Evolutionary conservation across 2,797 vertebrate genomes (phyloP).

Genomic region (Acipenser ruthenus): DNA sequence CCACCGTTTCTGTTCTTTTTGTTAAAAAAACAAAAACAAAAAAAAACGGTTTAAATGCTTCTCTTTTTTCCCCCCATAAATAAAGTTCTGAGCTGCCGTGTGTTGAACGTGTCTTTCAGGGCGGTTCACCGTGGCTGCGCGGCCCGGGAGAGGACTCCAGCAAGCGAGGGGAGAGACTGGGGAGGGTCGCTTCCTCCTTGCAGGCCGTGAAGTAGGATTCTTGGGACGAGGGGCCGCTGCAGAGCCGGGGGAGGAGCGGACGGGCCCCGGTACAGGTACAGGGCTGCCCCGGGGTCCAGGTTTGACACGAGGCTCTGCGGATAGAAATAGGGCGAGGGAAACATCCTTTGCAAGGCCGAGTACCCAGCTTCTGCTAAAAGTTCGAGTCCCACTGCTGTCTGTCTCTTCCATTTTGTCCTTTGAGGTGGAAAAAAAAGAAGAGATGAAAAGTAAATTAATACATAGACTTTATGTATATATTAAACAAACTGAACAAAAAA

Average conservation of each 20-base stretch:
- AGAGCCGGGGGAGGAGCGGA: slow-evolving; percentile 82
- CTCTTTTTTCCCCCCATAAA: slow-evolving; percentile 11
- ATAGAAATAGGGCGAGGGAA: slow-evolving; percentile 96
- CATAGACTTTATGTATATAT: too few relatives aligned
- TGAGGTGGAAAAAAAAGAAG: too few relatives aligned
- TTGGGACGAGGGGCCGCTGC: slow-evolving; percentile 86
- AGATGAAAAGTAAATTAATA: too few relatives aligned
- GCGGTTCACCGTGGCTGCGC: slow-evolving; percentile 80
- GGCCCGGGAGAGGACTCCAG: slow-evolving; percentile 78
- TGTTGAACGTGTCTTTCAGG: slow-evolving; percentile 21
- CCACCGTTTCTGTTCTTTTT: slow-evolving; percentile 3
- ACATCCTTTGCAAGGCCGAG: slow-evolving; percentile 93
- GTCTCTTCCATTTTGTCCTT: slow-evolving; percentile 97
- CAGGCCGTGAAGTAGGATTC: slow-evolving; percentile 90
- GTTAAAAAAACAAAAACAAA: too few relatives aligned
- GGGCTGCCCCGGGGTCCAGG: slow-evolving; percentile 84
- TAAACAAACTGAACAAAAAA: too few relatives aligned
- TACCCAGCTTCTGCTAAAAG: slow-evolving; percentile 93
- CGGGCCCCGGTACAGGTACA: slow-evolving; percentile 88
- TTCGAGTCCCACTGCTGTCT: slow-evolving; percentile 93
- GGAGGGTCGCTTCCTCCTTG: slow-evolving; percentile 80
- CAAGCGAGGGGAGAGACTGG: slow-evolving; percentile 74
- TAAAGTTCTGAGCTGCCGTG: slow-evolving; percentile 30
- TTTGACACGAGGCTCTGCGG: slow-evolving; percentile 91
- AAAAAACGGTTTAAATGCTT: neutral